These are phyloP conservation scores for Hippocampus abdominalis DNA, from an alignment of 2,113 vertebrate species.

Conservation along the genomic window DNA sequence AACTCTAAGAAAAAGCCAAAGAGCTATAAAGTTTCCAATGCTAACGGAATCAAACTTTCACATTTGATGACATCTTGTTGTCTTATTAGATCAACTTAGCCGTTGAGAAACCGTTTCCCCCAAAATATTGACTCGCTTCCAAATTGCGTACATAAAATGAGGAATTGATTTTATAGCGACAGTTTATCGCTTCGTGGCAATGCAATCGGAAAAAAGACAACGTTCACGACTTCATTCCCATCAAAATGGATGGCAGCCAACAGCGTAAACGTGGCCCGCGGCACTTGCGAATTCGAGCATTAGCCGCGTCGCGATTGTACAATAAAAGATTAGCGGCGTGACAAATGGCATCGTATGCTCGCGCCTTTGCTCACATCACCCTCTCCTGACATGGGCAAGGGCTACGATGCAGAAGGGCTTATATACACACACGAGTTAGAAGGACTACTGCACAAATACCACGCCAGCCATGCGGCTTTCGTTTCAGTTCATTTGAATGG, in stretches of 20 bases:
- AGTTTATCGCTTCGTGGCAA: background rate
- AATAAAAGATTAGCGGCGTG: constrained; percentile 19
- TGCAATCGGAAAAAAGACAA: background rate
- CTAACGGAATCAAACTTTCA: too few relatives aligned
- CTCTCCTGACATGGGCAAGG: background rate
- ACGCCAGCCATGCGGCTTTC: constrained; percentile 39
- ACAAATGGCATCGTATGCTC: constrained; percentile 6
- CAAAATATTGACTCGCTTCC: too few relatives aligned
- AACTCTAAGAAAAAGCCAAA: too few relatives aligned
- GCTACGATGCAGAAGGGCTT: constrained; percentile 31
- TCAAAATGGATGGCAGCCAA: constrained; percentile 25
- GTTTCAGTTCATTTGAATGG: constrained; percentile 19
- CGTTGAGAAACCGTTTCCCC: too few relatives aligned
- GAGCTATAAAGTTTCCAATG: too few relatives aligned
- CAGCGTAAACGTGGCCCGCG: constrained; percentile 1
- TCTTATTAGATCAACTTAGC: too few relatives aligned
- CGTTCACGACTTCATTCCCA: constrained; percentile 14
- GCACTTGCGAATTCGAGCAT: constrained; percentile 18
- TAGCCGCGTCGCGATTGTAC: constrained; percentile 18
- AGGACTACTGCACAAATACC: background rate
- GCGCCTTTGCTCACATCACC: background rate
- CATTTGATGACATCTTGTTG: too few relatives aligned
- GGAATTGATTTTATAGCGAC: too few relatives aligned
- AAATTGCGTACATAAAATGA: too few relatives aligned
- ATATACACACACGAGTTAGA: background rate